Percentiles rank a stretch among this genome's conserved stretches.
These are phyloP conservation scores for Rallus limicola DNA, from an alignment of 2,113 vertebrate genomes.

Conservation along the genomic window DNA sequence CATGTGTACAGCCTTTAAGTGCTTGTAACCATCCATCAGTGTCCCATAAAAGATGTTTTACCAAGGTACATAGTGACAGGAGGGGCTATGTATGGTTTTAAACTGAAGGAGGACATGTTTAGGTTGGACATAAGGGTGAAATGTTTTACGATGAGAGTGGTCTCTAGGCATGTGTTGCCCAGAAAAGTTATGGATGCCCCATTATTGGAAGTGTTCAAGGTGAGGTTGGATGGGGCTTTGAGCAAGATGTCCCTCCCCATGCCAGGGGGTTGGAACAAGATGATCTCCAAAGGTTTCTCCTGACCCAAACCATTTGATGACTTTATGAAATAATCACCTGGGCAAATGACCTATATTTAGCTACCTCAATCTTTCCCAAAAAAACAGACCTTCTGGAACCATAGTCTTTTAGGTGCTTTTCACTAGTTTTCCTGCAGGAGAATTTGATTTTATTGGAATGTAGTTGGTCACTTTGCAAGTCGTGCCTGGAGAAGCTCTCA, in stretches of 20 bases:
- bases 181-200: background rate
- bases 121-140: background rate
- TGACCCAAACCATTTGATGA: background rate
- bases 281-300: background rate
- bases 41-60: background rate
- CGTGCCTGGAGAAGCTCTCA: accelerated
- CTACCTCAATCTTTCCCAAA: background rate
- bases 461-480: background rate
- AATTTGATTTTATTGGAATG: background rate
- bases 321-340: background rate
- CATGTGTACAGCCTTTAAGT: too few species aligned
- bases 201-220: background rate
- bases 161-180: too few species aligned
- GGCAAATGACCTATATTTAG: background rate
- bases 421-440: background rate
- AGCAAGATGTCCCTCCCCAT: background rate
- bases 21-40: background rate
- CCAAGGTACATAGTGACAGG: background rate
- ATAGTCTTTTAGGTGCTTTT: background rate
- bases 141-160: background rate
- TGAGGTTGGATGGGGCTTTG: background rate
- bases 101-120: background rate
- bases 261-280: too few species aligned
- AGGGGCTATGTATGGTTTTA: accelerated
- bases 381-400: background rate